These are phyloP conservation scores for Leptothorax acervorum DNA, from an alignment of 2,888 invertebrate genomes.

Conservation along the genomic window DNA sequence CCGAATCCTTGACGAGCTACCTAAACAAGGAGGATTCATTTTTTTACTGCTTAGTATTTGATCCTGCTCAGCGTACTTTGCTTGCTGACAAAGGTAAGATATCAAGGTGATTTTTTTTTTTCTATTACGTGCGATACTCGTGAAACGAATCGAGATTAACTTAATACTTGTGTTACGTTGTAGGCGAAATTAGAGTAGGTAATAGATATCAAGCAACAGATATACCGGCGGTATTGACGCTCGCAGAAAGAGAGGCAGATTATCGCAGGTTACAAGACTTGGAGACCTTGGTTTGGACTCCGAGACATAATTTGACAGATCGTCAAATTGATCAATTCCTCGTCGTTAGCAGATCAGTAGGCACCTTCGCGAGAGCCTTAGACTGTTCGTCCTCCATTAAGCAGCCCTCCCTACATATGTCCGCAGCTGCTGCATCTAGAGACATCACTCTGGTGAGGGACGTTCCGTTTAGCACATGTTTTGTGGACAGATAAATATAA, in stretches of 20 bases:
- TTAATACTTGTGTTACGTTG: conserved; percentile 31
- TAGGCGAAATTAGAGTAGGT: conserved; percentile 90
- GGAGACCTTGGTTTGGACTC: conserved; percentile 98
- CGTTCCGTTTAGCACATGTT: conserved; percentile 30
- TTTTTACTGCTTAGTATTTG: conserved; percentile 99
- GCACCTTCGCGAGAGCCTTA: conserved; percentile 99
- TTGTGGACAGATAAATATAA: neutral
- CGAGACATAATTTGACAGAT: conserved; percentile 95
- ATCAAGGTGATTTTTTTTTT: neutral
- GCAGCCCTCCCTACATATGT: conserved; percentile 99
- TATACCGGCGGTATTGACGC: conserved; percentile 89
- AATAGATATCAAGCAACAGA: conserved; percentile 95
- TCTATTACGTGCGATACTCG: conserved; percentile 10
- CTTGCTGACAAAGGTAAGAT: conserved; percentile 96
- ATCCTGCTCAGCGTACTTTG: conserved; percentile 99
- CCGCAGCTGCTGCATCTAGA: conserved; percentile 99
- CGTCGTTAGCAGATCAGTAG: conserved; percentile 97
- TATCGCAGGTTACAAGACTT: conserved; percentile 91
- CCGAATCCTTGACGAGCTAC: conserved; percentile 98
- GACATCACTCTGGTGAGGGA: conserved; percentile 95
- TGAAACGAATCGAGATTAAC: neutral
- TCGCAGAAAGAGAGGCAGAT: conserved; percentile 87
- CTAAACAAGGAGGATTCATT: conserved; percentile 99
- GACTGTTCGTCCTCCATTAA: conserved; percentile 99
- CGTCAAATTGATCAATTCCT: conserved; percentile 99